phyloP scores from a whole-genome alignment of 2,797 vertebrate genomes.

The Ciconia nigra region DNA sequence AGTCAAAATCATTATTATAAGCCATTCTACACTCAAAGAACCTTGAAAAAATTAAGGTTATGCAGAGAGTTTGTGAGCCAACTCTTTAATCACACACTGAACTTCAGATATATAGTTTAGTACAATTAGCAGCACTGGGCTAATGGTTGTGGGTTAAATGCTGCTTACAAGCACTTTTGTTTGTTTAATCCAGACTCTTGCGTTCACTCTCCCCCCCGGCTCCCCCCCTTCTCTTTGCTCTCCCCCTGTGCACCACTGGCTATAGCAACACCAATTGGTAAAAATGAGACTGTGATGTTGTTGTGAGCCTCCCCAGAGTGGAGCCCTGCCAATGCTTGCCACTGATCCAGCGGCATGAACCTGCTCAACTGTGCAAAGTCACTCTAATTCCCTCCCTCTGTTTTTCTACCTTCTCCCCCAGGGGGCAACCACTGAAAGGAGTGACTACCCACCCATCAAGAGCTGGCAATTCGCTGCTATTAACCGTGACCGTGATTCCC shows the following conservation, averaged over 20 bases:
- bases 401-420: constrained; percentile 85
- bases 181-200: constrained; percentile 70
- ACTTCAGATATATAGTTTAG: constrained; percentile 67
- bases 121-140: constrained; percentile 74
- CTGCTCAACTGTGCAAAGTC: constrained; percentile 83
- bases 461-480: constrained; percentile 82
- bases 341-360: constrained; percentile 82
- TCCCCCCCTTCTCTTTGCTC: constrained; percentile 49
- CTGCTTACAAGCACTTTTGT: constrained; percentile 61
- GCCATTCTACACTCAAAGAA: constrained; percentile 84
- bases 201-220: constrained; percentile 35
- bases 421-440: constrained; percentile 83
- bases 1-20: constrained; percentile 87
- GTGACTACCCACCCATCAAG: constrained; percentile 85
- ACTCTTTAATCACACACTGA: constrained; percentile 76
- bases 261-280: constrained; percentile 80
- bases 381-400: constrained; percentile 85
- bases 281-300: constrained; percentile 80
- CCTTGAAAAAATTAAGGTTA: constrained; percentile 87
- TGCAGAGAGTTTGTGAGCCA: constrained; percentile 79
- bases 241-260: constrained; percentile 74
- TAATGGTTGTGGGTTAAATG: constrained; percentile 64
- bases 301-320: constrained; percentile 80
- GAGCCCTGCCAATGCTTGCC: constrained; percentile 82
- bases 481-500: constrained; percentile 82